A percentile compares a stretch with the other conserved stretches of the same genome.
Evolutionary conservation across 2,113 vertebrate genomes (phyloP).

Genomic region (Tympanuchus pallidicinctus): DNA sequence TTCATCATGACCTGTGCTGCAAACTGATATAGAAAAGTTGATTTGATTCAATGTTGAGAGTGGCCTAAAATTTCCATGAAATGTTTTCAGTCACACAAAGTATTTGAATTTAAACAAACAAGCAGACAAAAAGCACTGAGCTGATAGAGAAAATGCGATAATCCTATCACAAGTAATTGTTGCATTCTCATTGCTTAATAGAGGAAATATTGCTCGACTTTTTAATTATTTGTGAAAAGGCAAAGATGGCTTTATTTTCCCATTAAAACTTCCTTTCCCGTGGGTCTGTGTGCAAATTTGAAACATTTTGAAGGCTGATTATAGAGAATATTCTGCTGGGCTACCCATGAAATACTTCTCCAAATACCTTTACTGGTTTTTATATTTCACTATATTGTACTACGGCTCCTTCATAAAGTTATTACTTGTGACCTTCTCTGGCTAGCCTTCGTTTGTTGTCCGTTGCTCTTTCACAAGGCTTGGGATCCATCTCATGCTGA

Average conservation of each 20-base stretch:
- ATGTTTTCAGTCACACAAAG: background rate
- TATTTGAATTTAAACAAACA: background rate
- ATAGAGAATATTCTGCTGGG: background rate
- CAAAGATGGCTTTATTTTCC: background rate
- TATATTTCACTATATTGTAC: background rate
- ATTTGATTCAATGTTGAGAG: background rate
- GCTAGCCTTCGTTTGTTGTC: background rate
- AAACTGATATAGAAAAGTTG: background rate
- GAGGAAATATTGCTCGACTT: background rate
- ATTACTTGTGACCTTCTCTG: background rate
- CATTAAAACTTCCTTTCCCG: background rate
- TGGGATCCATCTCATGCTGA: background rate
- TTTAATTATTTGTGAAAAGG: background rate
- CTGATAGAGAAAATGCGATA: background rate
- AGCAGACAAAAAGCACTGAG: background rate
- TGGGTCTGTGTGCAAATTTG: background rate
- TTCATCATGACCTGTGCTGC: background rate
- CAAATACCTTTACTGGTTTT: background rate
- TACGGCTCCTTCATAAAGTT: background rate
- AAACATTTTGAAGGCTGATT: background rate
- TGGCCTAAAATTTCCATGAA: background rate
- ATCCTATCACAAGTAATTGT: background rate
- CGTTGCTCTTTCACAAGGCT: background rate
- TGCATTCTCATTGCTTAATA: background rate
- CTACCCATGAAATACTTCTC: background rate